Evolutionary conservation across 2,113 vertebrate genomes (phyloP).

Genomic region (Entomyzon cyanotis): DNA sequence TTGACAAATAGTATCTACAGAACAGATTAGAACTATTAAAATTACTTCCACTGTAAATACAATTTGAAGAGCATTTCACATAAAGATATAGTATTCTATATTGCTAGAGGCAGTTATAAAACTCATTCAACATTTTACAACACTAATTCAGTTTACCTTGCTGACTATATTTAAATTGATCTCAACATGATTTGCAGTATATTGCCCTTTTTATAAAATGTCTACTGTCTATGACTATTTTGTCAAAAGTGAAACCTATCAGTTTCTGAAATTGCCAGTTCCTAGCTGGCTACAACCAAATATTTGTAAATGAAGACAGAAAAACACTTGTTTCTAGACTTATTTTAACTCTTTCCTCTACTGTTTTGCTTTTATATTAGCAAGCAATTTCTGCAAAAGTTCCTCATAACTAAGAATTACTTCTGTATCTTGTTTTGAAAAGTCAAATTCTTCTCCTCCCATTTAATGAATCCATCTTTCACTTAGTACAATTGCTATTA

Average conservation of each 20-base stretch:
- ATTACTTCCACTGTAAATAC: neutral
- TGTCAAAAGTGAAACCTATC: neutral
- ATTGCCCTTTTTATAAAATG: neutral
- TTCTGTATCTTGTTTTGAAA: neutral
- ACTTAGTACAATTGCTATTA: neutral
- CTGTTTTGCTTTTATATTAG: neutral
- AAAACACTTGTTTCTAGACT: neutral
- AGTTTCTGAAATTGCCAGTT: neutral
- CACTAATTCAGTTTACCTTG: neutral
- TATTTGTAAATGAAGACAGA: neutral
- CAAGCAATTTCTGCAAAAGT: neutral
- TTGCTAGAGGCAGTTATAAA: neutral
- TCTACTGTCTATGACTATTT: neutral
- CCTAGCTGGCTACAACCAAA: neutral
- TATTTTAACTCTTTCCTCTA: neutral
- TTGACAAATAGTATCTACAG: neutral
- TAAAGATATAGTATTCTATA: neutral
- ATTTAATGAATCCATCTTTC: neutral
- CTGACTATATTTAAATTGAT: neutral
- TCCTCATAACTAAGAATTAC: neutral
- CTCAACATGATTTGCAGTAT: neutral
- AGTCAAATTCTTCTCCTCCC: neutral
- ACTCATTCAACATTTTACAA: conserved; percentile 9
- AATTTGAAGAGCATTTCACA: neutral
- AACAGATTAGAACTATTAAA: neutral